Evolutionary conservation across 2,113 vertebrate genomes (phyloP), one percentile per base, ranked within the genome.

Genomic region (Lasiurus cinereus): DNA sequence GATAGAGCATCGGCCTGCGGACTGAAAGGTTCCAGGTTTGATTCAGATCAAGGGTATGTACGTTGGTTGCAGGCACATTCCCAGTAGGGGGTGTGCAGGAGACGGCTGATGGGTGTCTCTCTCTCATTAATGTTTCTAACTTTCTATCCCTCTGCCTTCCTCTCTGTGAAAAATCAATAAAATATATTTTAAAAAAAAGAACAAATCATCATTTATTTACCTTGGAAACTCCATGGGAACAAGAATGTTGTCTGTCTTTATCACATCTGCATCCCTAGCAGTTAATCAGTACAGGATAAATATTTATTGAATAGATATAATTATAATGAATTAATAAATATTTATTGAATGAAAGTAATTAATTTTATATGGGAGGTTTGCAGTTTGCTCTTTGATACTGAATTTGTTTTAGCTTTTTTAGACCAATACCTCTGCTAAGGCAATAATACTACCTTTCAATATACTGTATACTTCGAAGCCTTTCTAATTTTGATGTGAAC

Each of bases 241-340:
- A 92, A 92, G 13, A 92, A 36, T 79, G 88, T 66, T 92, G 33
- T 29, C 22, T 76, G 16, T 92, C 29, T 95, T 78, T 19, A 66
- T 83, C 36, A 56, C 33, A 72, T 19, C 64, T 79, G 8, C 64
- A 77, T 33, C 46, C 76, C 56, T 18, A 83, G 33, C 50, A 31
- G n/a, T 31, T 74, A 79, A 93, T 67, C 22, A 79, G 39, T 83
- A 10, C 21, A 62, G 21, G 9, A 27, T 27, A 62, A 22, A 62
- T 62, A 62, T 22, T 62, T 27, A 24, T 22, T 62, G 56, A 56
- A 56, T 8, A 19, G 18, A 56, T 56, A 21, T 56, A 56, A 56
- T 56, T 21, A 56, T 56, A 56, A 56, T 56, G 54, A 56, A 21
- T 56, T 3, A 59, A 59, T 59, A 59, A 22, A 59, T 59, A 59